Base-by-base conservation (phyloP, 2,113 vertebrate genomes). In the Propithecus coquereli region DNA sequence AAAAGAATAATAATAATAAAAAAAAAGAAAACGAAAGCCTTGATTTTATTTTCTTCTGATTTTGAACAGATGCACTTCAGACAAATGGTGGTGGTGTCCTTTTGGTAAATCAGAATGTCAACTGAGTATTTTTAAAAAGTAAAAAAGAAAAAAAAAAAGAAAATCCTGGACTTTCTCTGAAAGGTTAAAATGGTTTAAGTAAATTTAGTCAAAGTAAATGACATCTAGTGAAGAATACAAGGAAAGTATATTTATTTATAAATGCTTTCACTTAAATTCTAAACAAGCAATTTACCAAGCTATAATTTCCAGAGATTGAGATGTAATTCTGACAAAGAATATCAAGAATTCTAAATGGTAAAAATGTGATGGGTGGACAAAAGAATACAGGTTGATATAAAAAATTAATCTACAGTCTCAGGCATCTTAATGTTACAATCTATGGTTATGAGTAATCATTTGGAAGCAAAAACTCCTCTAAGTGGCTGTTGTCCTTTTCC, bases 131-230 rank as follows among this genome's bases (percentile, higher is more conserved):
- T 82, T 90, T 95, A 91, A 89, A 95, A 71, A 88, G 27, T 43
- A 87, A 80, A 90, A 93, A 82, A 79, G 71, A 40, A 71, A 57
- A 20, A 18, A 57, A 57, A 57, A 73, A 43, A 43, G 13, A 90
- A 76, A 94, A 94, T 98, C 97, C 94, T 98, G 98, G 96, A 98
- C 98, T 98, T 98, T 98, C 96, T 98, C 85, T 94, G 97, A 98
- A 99, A 99, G 98, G 98, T 98, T 98, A 98, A 98, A 98, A 97
- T 98, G 97, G 97, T 98, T 98, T 98, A 98, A 98, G 98, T 98
- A 98, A 98, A 98, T 98, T 98, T 98, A 98, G 98, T 98, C 97
- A 98, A 98, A 99, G 97, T 97, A 98, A 98, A 98, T 98, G 97
- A 98, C 97, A 98, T 98, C 97, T 98, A 97, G 97, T 97, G 94